A percentile compares a stretch with the other conserved stretches of the same genome.
Conservation (phyloP, 2,113 vertebrate species). For the Prunella fulvescens region DNA sequence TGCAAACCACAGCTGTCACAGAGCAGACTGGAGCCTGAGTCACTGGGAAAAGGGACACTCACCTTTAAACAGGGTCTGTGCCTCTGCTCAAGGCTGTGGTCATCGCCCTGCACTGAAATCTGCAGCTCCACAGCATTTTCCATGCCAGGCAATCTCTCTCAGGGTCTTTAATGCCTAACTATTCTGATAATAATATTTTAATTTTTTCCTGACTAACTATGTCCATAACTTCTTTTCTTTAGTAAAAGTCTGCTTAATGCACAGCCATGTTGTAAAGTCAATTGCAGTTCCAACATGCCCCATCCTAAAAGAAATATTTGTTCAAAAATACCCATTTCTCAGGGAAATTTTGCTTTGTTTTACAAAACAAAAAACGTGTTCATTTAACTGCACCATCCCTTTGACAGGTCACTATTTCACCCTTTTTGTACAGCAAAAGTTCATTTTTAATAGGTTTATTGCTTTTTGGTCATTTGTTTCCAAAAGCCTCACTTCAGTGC, state of each 20-base stretch:
- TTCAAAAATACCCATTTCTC: neutral
- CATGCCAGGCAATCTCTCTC: neutral
- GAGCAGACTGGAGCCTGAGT: fast-evolving
- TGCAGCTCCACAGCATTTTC: neutral
- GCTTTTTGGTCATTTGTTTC: neutral
- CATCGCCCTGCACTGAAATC: fast-evolving
- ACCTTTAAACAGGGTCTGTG: neutral
- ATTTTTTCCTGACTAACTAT: slow-evolving; percentile 5
- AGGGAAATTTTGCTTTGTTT: slow-evolving; percentile 9
- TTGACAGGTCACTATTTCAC: slow-evolving; percentile 25
- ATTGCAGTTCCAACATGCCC: neutral
- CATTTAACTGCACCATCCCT: neutral
- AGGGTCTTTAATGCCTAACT: neutral
- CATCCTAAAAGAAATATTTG: neutral
- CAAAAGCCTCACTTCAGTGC: neutral
- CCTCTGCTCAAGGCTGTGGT: neutral
- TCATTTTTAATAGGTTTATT: slow-evolving; percentile 47
- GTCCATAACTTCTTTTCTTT: neutral
- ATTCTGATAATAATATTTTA: neutral
- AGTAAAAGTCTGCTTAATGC: neutral
- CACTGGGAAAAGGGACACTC: neutral
- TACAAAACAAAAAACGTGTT: neutral
- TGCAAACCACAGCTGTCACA: neutral
- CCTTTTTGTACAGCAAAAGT: neutral
- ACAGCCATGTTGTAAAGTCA: neutral